Conservation (phyloP, 2,888 invertebrate genomes). For the Papilio protenor region DNA sequence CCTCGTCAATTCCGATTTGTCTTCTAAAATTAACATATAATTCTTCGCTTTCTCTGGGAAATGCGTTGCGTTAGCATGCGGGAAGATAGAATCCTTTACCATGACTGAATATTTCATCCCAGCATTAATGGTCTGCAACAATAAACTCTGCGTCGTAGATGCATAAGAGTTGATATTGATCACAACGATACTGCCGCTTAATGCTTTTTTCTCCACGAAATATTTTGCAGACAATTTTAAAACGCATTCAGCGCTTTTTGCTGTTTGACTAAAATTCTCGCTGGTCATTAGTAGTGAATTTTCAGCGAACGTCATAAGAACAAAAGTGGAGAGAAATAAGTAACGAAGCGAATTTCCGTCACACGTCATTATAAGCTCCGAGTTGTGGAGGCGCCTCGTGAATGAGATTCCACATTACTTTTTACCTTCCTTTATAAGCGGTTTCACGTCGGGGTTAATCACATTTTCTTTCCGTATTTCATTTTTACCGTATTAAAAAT, state of each 20-base stretch:
- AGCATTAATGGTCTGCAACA: constrained; percentile 75
- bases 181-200: constrained; percentile 81
- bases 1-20: constrained; percentile 73
- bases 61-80: constrained; percentile 80
- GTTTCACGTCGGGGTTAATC: not conserved
- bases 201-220: constrained; percentile 78
- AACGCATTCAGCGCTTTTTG: constrained; percentile 79
- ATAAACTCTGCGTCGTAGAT: constrained; percentile 70
- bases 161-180: constrained; percentile 78
- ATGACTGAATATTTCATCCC: constrained; percentile 80
- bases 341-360: constrained; percentile 40
- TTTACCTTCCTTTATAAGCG: constrained; percentile 34
- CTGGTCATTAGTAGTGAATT: constrained; percentile 70
- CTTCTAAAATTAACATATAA: constrained; percentile 82
- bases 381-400: not conserved
- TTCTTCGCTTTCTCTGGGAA: constrained; percentile 83
- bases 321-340: constrained; percentile 49
- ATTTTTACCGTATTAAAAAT: constrained; percentile 5
- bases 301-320: constrained; percentile 60
- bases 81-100: constrained; percentile 80
- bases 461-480: constrained; percentile 17
- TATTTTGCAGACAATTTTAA: constrained; percentile 82
- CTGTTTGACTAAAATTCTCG: constrained; percentile 68
- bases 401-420: constrained; percentile 29
- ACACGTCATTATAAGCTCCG: constrained; percentile 38